Conservation (phyloP, 2,113 vertebrate species). For the Cyanoderma ruficeps region DNA sequence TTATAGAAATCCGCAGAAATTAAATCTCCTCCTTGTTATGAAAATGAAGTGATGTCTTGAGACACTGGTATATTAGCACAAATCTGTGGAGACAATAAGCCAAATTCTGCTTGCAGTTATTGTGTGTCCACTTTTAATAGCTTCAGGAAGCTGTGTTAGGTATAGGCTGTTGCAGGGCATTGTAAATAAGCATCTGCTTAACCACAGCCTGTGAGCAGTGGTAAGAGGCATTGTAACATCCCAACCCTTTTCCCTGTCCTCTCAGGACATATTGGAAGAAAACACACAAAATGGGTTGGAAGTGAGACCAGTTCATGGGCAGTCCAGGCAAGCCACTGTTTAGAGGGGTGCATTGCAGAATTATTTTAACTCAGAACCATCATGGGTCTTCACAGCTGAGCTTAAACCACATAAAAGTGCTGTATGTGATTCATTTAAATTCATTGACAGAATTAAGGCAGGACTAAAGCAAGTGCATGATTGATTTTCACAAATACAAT, state of each 20-base stretch:
- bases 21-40: constrained; percentile 69
- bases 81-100: constrained; percentile 41
- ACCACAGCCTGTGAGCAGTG: neutral
- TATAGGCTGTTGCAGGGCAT: neutral
- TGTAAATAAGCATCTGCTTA: neutral
- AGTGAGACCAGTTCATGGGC: neutral
- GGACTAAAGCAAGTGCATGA: neutral
- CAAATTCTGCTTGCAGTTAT: constrained; percentile 13
- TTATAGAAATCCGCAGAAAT: constrained; percentile 62
- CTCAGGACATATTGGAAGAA: rapidly evolving
- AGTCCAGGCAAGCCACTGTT: neutral
- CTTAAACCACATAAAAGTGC: neutral
- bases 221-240: neutral
- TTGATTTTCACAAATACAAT: constrained; percentile 1
- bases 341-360: rapidly evolving
- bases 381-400: neutral
- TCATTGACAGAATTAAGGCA: neutral
- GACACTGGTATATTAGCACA: constrained; percentile 40
- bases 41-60: constrained; percentile 64
- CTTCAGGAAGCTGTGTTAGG: neutral
- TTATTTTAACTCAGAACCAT: neutral
- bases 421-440: neutral
- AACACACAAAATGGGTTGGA: neutral
- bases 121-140: constrained; percentile 5
- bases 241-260: neutral